Conservation (phyloP, 1,140 invertebrate species). For the Nebria ingens region DNA sequence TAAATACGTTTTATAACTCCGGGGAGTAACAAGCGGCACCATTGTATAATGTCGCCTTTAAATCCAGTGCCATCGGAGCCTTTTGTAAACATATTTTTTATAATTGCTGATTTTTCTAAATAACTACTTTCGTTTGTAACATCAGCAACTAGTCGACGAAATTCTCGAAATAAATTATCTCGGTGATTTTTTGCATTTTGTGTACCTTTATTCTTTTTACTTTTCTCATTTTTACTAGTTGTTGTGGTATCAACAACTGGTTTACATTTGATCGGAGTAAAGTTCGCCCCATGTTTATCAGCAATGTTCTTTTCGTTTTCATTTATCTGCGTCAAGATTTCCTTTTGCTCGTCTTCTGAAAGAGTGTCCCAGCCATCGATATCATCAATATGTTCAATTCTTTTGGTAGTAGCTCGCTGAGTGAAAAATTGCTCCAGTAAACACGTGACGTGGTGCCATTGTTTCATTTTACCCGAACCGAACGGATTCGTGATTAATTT, state of each 20-base stretch:
- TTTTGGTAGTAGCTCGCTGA: constrained; percentile 69
- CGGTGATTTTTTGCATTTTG: constrained; percentile 28
- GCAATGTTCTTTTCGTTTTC: constrained; percentile 44
- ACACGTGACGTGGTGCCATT: constrained; percentile 72
- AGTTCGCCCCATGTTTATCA: constrained; percentile 39
- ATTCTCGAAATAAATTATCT: constrained; percentile 69
- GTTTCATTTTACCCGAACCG: constrained; percentile 74
- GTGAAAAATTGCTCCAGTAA: constrained; percentile 68
- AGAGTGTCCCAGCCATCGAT: constrained; percentile 65
- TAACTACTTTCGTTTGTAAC: constrained; percentile 70
- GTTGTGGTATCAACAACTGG: not conserved
- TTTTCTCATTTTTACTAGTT: not conserved
- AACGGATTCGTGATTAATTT: constrained; percentile 71
- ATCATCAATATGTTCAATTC: constrained; percentile 69
- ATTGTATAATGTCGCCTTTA: constrained; percentile 66
- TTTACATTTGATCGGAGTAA: constrained; percentile 26
- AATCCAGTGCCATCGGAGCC: constrained; percentile 57
- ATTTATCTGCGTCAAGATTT: constrained; percentile 48
- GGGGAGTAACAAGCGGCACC: constrained; percentile 78
- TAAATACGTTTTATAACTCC: constrained; percentile 74
- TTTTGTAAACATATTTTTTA: constrained; percentile 58
- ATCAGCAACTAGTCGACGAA: constrained; percentile 63
- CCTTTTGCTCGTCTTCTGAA: constrained; percentile 52
- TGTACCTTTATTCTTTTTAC: not conserved
- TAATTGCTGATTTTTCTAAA: constrained; percentile 66